Conservation (phyloP, 2,888 invertebrate genomes). For the Stramonita haemastoma region DNA sequence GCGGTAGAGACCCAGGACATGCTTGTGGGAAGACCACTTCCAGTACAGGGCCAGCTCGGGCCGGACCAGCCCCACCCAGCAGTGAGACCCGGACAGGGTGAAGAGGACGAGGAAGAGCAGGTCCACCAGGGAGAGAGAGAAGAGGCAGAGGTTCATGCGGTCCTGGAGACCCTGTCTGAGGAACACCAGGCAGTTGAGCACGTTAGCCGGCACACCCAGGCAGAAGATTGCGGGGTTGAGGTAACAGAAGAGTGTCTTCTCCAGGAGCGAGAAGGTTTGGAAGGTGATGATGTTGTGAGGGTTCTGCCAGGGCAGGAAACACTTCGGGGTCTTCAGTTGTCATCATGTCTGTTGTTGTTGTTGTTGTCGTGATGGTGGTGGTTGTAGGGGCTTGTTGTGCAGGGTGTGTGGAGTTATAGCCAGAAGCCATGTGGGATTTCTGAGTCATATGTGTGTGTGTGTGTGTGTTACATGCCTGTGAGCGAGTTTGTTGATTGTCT, state of each 20-base stretch:
- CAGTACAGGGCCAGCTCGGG: neutral
- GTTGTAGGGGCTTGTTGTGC: too few species aligned
- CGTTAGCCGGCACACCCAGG: neutral
- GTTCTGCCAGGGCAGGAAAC: neutral
- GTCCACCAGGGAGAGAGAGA: conserved; percentile 7
- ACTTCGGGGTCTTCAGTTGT: too few species aligned
- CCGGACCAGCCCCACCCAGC: conserved; percentile 46
- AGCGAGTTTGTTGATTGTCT: too few species aligned
- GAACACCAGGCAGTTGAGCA: neutral
- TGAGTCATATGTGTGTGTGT: too few species aligned
- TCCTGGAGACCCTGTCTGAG: neutral
- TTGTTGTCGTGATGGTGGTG: too few species aligned
- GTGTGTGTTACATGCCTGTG: too few species aligned
- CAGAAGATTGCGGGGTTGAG: neutral
- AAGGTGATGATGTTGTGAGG: neutral
- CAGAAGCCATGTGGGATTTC: too few species aligned
- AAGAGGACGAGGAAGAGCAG: conserved; percentile 4
- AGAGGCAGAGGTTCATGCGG: conserved; percentile 13
- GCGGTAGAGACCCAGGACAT: neutral
- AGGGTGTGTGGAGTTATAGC: too few species aligned
- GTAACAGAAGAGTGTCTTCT: neutral
- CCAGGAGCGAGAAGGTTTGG: neutral
- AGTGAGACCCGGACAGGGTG: neutral
- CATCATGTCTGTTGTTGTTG: too few species aligned
- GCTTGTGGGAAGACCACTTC: neutral